phyloP scores from a whole-genome alignment of 2,888 invertebrate genomes.

The Clostera curtula region DNA sequence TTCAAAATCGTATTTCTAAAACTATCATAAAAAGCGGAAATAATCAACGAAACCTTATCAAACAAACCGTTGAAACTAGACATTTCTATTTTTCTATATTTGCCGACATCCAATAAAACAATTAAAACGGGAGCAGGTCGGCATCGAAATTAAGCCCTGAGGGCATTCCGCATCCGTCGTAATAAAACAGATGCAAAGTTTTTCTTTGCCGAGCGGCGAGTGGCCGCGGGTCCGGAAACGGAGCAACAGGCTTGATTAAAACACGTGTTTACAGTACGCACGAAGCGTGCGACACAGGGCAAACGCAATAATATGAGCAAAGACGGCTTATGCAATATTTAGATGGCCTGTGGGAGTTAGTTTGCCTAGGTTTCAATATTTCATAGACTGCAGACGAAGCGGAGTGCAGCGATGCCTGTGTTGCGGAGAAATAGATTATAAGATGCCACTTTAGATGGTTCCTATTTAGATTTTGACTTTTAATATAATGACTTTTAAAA shows the following conservation, averaged over 20 bases:
- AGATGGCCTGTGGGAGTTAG: slow-evolving; percentile 1
- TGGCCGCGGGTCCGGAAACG: slow-evolving; percentile 64
- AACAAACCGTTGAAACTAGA: slow-evolving; percentile 9
- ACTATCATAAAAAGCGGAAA: too few species aligned
- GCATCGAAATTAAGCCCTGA: slow-evolving; percentile 67
- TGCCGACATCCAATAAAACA: slow-evolving; percentile 51
- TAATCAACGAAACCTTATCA: slow-evolving; percentile 10
- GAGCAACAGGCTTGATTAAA: slow-evolving; percentile 75
- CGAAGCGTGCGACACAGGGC: slow-evolving; percentile 51
- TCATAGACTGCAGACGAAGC: too few species aligned
- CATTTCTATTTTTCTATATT: slow-evolving; percentile 29
- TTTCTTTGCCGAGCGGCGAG: slow-evolving; percentile 66
- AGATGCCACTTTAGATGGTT: too few species aligned
- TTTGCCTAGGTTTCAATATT: slow-evolving; percentile 19
- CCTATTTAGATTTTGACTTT: too few species aligned
- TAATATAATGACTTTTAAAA: too few species aligned
- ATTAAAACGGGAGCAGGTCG: slow-evolving; percentile 52
- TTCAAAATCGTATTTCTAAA: too few species aligned
- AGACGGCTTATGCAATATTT: slow-evolving; percentile 4
- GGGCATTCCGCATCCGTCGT: slow-evolving; percentile 63
- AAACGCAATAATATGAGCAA: slow-evolving; percentile 48
- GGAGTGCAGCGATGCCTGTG: too few species aligned
- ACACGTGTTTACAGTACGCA: slow-evolving; percentile 73
- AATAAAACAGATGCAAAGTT: slow-evolving; percentile 75
- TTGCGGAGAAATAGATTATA: too few species aligned